Evolutionary conservation across 23 tunicate species (phyloP).

Genomic region (Styela clava): DNA sequence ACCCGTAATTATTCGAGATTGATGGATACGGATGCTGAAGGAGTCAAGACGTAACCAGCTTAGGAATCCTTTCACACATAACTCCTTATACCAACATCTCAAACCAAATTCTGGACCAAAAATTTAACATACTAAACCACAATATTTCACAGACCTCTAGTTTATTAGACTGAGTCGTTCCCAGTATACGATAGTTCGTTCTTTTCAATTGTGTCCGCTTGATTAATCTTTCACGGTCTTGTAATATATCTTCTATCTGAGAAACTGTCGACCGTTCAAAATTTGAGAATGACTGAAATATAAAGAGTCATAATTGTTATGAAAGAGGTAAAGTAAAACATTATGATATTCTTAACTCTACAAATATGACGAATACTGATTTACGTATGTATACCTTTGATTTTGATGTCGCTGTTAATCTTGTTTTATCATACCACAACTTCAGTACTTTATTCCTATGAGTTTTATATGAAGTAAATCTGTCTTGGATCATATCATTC

Average conservation of each 20-base stretch:
- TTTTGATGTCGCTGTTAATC: constrained; percentile 23
- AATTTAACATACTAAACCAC: neutral
- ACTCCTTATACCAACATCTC: too few relatives aligned
- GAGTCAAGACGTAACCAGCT: too few relatives aligned
- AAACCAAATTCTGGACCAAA: too few relatives aligned
- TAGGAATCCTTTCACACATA: too few relatives aligned
- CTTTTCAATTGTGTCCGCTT: constrained; percentile 47
- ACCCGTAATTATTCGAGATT: too few relatives aligned
- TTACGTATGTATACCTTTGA: neutral
- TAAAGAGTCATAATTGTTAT: neutral
- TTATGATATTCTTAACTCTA: neutral
- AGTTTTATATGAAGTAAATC: neutral
- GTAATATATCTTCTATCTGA: constrained; percentile 62
- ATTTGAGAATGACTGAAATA: constrained; percentile 58
- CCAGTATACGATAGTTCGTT: constrained; percentile 51
- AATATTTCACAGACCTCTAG: neutral
- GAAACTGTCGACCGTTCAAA: constrained; percentile 69
- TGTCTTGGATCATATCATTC: neutral
- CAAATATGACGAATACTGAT: too few relatives aligned
- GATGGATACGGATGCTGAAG: too few relatives aligned
- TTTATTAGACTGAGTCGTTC: neutral
- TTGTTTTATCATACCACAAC: constrained; percentile 71
- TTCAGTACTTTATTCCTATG: constrained; percentile 38
- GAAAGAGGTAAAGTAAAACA: neutral
- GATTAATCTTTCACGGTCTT: constrained; percentile 50